Percentiles rank a stretch among this genome's conserved stretches.
Evolutionary conservation across 2,113 vertebrate species (phyloP).

Genomic region (Tautogolabrus adspersus): DNA sequence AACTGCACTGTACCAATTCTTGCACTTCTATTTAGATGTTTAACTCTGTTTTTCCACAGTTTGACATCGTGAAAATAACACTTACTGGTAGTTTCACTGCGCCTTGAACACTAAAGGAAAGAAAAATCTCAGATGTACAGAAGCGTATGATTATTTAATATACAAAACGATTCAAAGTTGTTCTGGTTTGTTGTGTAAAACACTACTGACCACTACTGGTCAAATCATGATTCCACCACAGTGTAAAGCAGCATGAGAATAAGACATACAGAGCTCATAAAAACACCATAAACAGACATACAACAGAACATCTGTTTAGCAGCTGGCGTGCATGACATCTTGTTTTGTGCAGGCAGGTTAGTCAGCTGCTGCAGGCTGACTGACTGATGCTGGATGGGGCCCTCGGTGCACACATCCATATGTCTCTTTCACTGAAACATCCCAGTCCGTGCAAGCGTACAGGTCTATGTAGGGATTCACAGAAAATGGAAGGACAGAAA

Average conservation of each 20-base stretch:
- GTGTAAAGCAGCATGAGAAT: neutral
- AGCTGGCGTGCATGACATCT: conserved; percentile 20
- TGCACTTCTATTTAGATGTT: neutral
- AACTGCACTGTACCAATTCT: neutral
- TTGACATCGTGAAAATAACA: neutral
- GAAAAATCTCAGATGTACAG: neutral
- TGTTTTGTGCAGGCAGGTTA: conserved; percentile 54
- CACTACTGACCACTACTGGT: conserved; percentile 62
- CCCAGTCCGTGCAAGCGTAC: conserved; percentile 28
- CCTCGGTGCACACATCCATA: conserved; percentile 60
- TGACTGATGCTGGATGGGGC: conserved; percentile 51
- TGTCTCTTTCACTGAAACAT: conserved; percentile 64
- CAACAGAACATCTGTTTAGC: conserved; percentile 53
- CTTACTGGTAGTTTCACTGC: neutral
- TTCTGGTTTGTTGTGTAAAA: conserved; percentile 1
- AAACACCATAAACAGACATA: conserved; percentile 62
- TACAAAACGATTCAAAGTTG: neutral
- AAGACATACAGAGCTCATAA: conserved; percentile 11
- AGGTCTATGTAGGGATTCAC: neutral
- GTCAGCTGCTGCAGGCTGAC: conserved; percentile 45
- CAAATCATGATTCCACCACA: conserved; percentile 23
- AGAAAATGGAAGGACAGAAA: neutral
- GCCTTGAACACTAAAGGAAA: neutral
- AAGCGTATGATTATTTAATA: neutral
- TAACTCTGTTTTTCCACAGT: neutral